phyloP scores from a whole-genome alignment of 2,113 vertebrate species.

The Thamnophis sirtalis region DNA sequence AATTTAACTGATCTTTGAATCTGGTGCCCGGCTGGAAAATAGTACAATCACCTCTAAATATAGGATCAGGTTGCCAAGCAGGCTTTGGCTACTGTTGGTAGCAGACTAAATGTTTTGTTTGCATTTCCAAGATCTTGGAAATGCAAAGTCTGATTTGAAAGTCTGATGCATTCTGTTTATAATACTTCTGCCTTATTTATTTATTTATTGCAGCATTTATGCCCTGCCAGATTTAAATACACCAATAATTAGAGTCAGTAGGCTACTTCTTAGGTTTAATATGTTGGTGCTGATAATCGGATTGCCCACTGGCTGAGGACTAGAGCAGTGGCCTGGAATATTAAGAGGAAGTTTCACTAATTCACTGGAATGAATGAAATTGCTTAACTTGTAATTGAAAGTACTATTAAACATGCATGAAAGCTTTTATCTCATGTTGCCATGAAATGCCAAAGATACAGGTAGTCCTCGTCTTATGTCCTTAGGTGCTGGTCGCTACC shows the following conservation, averaged over 20 bases:
- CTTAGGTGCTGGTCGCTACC: too few species aligned
- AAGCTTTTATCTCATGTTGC: constrained; percentile 16
- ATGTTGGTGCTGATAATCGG: background rate
- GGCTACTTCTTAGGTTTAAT: background rate
- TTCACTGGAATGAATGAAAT: constrained; percentile 7
- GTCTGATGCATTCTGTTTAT: background rate
- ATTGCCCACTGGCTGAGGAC: background rate
- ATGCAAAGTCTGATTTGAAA: too few species aligned
- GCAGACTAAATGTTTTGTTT: background rate
- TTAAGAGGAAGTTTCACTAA: constrained; percentile 16
- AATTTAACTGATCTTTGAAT: background rate
- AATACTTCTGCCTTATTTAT: background rate
- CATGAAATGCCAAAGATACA: background rate
- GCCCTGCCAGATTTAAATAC: background rate
- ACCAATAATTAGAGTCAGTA: background rate
- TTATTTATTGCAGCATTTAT: background rate
- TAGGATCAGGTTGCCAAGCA: background rate
- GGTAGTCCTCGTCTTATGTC: background rate
- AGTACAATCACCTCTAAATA: background rate
- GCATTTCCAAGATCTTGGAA: background rate
- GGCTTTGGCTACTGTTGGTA: background rate
- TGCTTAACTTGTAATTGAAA: constrained; percentile 29
- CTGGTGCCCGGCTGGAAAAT: background rate
- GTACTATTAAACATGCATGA: background rate
- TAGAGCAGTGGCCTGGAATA: background rate